These are phyloP conservation scores for Sebastes wilsoni DNA, from an alignment of 2,797 vertebrate genomes.

Conservation along the genomic window DNA sequence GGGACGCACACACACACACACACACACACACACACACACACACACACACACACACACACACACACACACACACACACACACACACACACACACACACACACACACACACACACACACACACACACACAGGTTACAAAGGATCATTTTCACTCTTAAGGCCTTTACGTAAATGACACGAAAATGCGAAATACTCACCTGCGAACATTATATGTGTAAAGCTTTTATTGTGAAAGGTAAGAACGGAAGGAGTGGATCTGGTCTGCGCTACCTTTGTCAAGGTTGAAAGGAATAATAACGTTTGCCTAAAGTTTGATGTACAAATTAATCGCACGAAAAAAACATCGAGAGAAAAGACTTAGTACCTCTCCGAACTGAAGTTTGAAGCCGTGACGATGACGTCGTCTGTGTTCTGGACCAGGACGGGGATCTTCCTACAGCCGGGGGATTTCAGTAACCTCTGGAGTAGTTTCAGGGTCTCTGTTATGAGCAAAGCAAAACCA, in stretches of 20 bases:
- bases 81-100: no score
- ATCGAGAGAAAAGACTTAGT: neutral
- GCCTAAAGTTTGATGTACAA: no score
- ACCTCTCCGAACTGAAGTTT: constrained; percentile 99
- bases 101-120: neutral
- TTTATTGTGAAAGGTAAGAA: no score
- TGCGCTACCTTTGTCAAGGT: no score
- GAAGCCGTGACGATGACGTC: constrained; percentile 97
- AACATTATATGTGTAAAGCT: no score
- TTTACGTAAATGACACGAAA: no score
- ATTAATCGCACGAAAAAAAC: no score
- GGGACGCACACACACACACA: neutral
- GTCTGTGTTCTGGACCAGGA: constrained; percentile 97
- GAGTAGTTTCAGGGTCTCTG: constrained; percentile 95
- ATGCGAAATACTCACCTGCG: no score
- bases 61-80: neutral
- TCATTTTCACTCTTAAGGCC: neutral
- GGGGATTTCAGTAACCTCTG: constrained; percentile 97
- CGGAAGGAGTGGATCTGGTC: no score
- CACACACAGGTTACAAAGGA: neutral
- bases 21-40: neutral
- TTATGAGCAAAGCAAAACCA: neutral
- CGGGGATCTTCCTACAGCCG: constrained; percentile 97
- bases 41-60: fast-evolving
- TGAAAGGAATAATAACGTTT: no score